Percentiles rank a stretch among this genome's conserved stretches.
Conservation (phyloP, 2,888 invertebrate species). For the Ormyrus rosae region DNA sequence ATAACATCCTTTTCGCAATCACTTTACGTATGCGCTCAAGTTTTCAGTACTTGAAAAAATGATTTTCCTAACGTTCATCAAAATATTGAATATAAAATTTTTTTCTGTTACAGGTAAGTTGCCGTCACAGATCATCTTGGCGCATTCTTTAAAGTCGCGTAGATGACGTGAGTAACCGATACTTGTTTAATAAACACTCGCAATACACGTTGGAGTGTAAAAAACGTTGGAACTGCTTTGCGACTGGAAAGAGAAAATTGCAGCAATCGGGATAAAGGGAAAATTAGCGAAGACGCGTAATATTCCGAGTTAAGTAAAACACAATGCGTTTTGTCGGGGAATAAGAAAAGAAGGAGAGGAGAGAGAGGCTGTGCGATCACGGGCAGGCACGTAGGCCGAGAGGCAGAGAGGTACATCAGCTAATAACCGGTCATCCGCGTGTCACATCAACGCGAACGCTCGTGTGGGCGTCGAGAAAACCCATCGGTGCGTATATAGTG, state of each 20-base stretch:
- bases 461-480: conserved; percentile 55
- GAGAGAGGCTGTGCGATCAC: conserved; percentile 39
- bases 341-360: too few relatives aligned
- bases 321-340: conserved; percentile 24
- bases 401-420: conserved; percentile 58
- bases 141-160: too few relatives aligned
- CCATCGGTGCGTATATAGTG: conserved; percentile 26
- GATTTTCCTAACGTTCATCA: too few relatives aligned
- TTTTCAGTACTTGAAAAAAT: too few relatives aligned
- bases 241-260: conserved; percentile 1
- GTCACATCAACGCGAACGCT: conserved; percentile 60
- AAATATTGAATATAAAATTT: too few relatives aligned
- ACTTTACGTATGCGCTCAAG: too few relatives aligned
- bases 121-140: too few relatives aligned
- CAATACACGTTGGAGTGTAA: too few relatives aligned
- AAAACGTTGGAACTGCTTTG: not conserved
- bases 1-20: too few relatives aligned
- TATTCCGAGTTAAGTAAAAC: conserved; percentile 16
- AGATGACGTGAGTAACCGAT: too few relatives aligned
- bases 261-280: conserved; percentile 48
- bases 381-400: conserved; percentile 33
- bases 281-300: conserved; percentile 58
- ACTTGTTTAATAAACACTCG: too few relatives aligned
- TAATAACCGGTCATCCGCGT: conserved; percentile 67
- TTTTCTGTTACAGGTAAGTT: too few relatives aligned